Evolutionary conservation across 2,113 vertebrate genomes (phyloP), one percentile per base, ranked within the genome.

Genomic region (Condylura cristata): DNA sequence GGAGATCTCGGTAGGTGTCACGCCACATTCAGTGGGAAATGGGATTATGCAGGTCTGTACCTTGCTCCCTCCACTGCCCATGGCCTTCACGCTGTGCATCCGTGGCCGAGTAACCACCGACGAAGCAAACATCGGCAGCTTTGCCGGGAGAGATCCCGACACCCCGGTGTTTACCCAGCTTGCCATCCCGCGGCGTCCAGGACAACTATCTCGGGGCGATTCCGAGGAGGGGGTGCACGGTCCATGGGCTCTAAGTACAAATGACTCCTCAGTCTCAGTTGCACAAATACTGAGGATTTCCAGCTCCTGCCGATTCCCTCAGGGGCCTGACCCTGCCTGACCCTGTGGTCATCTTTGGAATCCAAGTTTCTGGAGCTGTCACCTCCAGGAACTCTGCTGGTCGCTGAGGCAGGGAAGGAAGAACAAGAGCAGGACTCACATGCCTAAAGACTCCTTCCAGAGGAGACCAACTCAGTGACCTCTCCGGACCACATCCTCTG

Each of bases 161-260:
- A 20, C 70, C 39, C 28, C 3, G 1, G 10, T 2, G 8, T 71
- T 37, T 44, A 39, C 17, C 3, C 56, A 22, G 12, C 26, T 30
- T 14, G n/a, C 70, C 66, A 39, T 48, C 11, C 58, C 8, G 24
- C 56, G 4, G 1, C 5, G 83, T 28, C 46, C 18, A 20, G 76
- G 70, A 30, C 5, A 2, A 6, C 30, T 53, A 4, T 28, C 24
- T 12, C 1, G 51, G 28, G 17, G 16, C 3, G 16, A 11, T 18
- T 0, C 20, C 6, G 2, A 41, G 0, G 18, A 44, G 20, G 1
- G 0, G 14, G 11, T 6, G 6, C 20, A 0, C 14, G 1, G 39
- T 58, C 17, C 83, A 65, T 4, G 51, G 61, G 26, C 28, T 76
- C 65, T 37, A 12, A 5, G 8, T 30, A 34, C 56, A 68, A 56